Evolutionary conservation across 2,888 invertebrate genomes (phyloP).

Genomic region (Polylopha cassiicola): DNA sequence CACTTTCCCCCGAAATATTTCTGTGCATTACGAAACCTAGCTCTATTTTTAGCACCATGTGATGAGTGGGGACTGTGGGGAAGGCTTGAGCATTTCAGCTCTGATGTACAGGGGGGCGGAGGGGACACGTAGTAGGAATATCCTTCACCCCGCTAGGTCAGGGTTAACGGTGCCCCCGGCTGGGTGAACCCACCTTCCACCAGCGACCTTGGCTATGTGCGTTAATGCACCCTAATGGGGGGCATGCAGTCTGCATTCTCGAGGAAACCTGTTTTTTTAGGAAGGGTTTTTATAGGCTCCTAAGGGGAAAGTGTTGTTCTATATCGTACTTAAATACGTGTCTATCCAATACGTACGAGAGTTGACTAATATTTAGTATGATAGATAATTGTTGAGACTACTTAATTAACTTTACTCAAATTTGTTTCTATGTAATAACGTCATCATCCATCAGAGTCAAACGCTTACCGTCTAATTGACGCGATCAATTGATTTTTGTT

Average conservation of each 20-base stretch:
- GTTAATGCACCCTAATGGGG: slow-evolving; percentile 43
- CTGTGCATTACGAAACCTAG: no score
- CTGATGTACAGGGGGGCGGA: slow-evolving; percentile 46
- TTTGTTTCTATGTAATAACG: no score
- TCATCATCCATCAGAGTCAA: no score
- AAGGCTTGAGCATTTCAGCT: slow-evolving; percentile 53
- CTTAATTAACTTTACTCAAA: no score
- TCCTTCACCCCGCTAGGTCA: slow-evolving; percentile 76
- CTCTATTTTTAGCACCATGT: slow-evolving; percentile 37
- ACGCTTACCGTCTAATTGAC: not conserved
- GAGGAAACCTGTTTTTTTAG: slow-evolving; percentile 13
- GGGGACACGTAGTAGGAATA: slow-evolving; percentile 69
- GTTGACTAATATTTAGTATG: no score
- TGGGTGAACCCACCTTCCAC: slow-evolving; percentile 62
- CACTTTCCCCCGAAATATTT: no score
- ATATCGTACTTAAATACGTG: no score
- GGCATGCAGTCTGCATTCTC: slow-evolving; percentile 19
- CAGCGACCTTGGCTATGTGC: slow-evolving; percentile 62
- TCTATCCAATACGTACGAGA: no score
- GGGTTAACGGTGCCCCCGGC: slow-evolving; percentile 73
- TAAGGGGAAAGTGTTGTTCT: slow-evolving; percentile 2
- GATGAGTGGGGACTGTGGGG: slow-evolving; percentile 58
- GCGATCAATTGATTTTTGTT: slow-evolving; percentile 3
- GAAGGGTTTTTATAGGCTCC: slow-evolving; percentile 15
- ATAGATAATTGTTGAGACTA: no score